Base-by-base conservation (phyloP, 2,797 vertebrate genomes). In the Pseudomugil gertrudae region DNA sequence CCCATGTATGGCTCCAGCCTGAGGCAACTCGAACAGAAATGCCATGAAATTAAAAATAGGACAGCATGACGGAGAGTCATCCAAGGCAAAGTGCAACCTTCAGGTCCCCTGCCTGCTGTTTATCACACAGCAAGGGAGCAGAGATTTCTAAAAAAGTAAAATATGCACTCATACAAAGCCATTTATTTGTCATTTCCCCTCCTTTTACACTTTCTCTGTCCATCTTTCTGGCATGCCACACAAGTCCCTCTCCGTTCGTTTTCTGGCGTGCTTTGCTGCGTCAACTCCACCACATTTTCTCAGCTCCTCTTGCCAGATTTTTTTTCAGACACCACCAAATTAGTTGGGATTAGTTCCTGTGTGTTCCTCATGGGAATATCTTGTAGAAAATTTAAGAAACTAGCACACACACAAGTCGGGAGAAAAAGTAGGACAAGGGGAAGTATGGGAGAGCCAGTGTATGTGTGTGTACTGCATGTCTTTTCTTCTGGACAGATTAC, bases 11-110 rank as follows among this genome's bases (percentile, higher is more conserved):
- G 83, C 80, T 83, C 47, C 67, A 71, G 92, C 92, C 88, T 33
- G 74, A 79, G 91, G 92, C 89, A 75, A 86, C 69, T 81, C 64
- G 65, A 88, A 87, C 86, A 91, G 88, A 93, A 93, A 93, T 92
- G 91, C 88, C 92, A 93, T 91, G 91, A 93, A 92, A 93, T 94
- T 93, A 93, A 92, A 92, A 93, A 92, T 88, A 92, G 92, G 93
- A 91, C 93, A 91, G 90, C 91, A 92, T 93, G 93, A 94, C 89
- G 72, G 88, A 86, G 90, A 86, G 90, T 80, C 76, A 87, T 84
- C 88, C 79, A 59, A 88, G 87, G 89, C 89, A 76, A 87, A 91
- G 88, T 86, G 86, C 88, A 90, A 92, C 90, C 87, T 89, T 85
- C 84, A 80, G 84, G 85, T 91, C 87, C 83, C 80, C 72, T 45